Percentiles rank a stretch among this genome's conserved stretches.
phyloP scores from a whole-genome alignment of 2,888 invertebrate species.

The Nephrotoma flavescens region DNA sequence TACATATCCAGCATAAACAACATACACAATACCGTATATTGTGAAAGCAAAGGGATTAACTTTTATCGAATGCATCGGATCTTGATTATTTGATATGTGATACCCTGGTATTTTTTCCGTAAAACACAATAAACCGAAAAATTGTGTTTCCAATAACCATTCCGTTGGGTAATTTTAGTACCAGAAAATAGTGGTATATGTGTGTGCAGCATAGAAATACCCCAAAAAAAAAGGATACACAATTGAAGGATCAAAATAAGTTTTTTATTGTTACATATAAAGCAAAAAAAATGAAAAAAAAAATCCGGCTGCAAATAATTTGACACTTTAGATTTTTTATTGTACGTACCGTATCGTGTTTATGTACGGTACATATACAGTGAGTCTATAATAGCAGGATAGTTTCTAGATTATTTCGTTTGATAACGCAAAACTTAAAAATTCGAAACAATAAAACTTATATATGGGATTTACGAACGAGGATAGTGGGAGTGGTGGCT shows the following conservation, averaged over 20 bases:
- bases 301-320: conserved; percentile 3
- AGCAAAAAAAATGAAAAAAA: neutral
- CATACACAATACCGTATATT: neutral
- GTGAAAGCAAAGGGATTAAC: neutral
- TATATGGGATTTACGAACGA: neutral
- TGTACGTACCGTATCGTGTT: neutral
- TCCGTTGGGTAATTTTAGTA: neutral
- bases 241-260: neutral
- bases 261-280: neutral
- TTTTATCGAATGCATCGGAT: conserved; percentile 6
- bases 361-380: neutral
- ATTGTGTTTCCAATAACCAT: neutral
- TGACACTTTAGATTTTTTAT: conserved; percentile 1
- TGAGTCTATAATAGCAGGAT: neutral
- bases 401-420: neutral
- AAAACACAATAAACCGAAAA: neutral
- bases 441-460: neutral
- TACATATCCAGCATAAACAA: neutral
- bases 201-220: neutral
- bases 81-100: conserved; percentile 7
- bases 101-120: neutral
- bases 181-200: conserved; percentile 1
- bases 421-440: neutral
- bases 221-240: neutral
- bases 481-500: neutral